Conservation (phyloP, 2,797 vertebrate genomes). For the Vireo griseus region DNA sequence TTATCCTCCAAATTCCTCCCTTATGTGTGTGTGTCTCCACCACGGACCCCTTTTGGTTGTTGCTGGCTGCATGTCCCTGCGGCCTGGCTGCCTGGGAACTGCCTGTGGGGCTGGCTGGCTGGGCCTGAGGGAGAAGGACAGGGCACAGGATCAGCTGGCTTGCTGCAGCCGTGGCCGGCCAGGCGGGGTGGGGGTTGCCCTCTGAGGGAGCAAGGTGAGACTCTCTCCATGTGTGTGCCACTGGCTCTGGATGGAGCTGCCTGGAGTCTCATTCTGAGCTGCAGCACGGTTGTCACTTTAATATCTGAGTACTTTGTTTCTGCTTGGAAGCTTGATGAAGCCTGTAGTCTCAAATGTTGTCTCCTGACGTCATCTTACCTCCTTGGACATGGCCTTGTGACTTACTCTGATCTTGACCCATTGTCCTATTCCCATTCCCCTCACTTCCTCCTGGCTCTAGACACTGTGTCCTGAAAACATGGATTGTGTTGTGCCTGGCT, state of each 20-base stretch:
- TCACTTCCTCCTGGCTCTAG: background rate
- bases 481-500: background rate
- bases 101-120: fast-evolving
- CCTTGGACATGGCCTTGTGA: background rate
- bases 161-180: fast-evolving
- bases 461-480: background rate
- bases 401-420: background rate
- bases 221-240: fast-evolving
- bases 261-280: background rate
- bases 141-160: fast-evolving
- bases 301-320: background rate
- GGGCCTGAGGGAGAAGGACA: background rate
- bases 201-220: background rate
- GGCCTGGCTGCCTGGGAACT: background rate
- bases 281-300: background rate
- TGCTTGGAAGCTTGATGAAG: background rate
- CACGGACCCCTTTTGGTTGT: background rate
- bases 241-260: background rate
- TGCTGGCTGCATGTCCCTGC: fast-evolving
- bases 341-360: background rate
- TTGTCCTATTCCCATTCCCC: background rate
- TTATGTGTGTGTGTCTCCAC: background rate
- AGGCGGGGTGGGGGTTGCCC: background rate
- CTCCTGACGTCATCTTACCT: background rate
- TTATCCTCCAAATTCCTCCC: conserved; percentile 26